phyloP scores from a whole-genome alignment of 1,140 invertebrate species.

The Ceratoteleas bidentatus region DNA sequence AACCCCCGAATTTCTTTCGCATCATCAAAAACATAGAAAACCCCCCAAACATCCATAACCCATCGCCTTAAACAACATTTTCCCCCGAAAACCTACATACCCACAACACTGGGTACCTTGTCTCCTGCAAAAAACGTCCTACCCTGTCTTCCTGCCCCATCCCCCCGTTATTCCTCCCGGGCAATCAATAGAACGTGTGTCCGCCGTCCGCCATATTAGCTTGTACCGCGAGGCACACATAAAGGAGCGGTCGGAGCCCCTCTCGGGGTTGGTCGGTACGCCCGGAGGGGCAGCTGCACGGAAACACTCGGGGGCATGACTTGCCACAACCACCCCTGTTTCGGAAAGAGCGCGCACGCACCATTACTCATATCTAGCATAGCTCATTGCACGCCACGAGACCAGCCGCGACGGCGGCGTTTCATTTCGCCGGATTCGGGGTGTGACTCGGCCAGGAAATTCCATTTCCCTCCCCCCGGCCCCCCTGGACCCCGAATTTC shows the following conservation, averaged over 20 bases:
- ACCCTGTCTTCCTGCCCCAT: background rate
- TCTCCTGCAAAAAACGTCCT: background rate
- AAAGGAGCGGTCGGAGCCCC: slow-evolving; percentile 40
- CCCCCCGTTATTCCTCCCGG: slow-evolving; percentile 25
- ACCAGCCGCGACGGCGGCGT: slow-evolving; percentile 46
- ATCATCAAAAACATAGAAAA: too few relatives aligned
- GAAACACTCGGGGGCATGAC: slow-evolving; percentile 77
- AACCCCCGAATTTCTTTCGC: too few relatives aligned
- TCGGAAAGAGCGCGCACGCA: slow-evolving; percentile 75
- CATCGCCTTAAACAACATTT: too few relatives aligned
- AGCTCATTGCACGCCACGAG: slow-evolving; percentile 75
- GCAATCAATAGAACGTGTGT: slow-evolving; percentile 79
- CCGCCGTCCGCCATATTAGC: slow-evolving; percentile 76
- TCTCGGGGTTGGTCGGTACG: slow-evolving; percentile 68
- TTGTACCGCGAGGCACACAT: slow-evolving; percentile 62
- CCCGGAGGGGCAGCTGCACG: slow-evolving; percentile 74
- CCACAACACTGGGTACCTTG: too few relatives aligned
- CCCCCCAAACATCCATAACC: too few relatives aligned
- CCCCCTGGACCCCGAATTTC: slow-evolving; percentile 23
- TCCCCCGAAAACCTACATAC: too few relatives aligned
- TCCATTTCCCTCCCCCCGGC: too few relatives aligned
- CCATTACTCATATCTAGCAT: slow-evolving; percentile 79
- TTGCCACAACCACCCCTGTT: slow-evolving; percentile 77
- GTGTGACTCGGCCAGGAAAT: slow-evolving; percentile 54
- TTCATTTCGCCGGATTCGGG: slow-evolving; percentile 5